A percentile compares a stretch with the other conserved stretches of the same genome.
Conservation (phyloP, 2,113 vertebrate species). For the Burhinus bistriatus region DNA sequence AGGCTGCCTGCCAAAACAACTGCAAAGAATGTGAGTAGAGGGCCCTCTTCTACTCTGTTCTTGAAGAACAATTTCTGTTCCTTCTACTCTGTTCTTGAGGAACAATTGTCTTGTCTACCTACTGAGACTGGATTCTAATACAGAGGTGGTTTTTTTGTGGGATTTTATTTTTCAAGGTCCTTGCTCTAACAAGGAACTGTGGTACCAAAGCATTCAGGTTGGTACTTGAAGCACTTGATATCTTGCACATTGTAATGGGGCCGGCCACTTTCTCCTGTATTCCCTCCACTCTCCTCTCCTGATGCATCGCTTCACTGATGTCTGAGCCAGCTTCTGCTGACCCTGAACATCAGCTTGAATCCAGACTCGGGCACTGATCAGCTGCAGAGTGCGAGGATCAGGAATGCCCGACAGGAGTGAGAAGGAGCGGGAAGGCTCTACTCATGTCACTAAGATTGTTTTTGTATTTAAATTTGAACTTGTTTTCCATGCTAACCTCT, state of each 20-base stretch:
- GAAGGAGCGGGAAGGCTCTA: neutral
- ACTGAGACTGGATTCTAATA: neutral
- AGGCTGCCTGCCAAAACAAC: neutral
- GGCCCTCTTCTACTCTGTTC: neutral
- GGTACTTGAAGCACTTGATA: no score
- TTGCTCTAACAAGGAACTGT: neutral
- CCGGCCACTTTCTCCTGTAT: neutral
- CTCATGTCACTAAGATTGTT: neutral
- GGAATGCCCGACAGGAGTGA: neutral
- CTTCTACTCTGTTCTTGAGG: neutral
- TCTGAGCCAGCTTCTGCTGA: neutral
- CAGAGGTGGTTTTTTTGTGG: neutral
- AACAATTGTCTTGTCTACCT: neutral
- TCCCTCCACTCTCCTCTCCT: neutral
- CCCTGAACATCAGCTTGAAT: neutral
- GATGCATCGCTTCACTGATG: neutral
- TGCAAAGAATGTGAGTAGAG: neutral
- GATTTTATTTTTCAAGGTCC: neutral
- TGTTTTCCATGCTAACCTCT: neutral
- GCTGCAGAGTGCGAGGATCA: neutral
- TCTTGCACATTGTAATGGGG: neutral
- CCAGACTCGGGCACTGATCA: neutral
- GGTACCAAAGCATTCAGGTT: neutral
- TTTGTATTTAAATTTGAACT: neutral
- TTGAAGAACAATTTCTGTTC: neutral